Conservation (phyloP, 2,113 vertebrate genomes). For the Octodon degus region DNA sequence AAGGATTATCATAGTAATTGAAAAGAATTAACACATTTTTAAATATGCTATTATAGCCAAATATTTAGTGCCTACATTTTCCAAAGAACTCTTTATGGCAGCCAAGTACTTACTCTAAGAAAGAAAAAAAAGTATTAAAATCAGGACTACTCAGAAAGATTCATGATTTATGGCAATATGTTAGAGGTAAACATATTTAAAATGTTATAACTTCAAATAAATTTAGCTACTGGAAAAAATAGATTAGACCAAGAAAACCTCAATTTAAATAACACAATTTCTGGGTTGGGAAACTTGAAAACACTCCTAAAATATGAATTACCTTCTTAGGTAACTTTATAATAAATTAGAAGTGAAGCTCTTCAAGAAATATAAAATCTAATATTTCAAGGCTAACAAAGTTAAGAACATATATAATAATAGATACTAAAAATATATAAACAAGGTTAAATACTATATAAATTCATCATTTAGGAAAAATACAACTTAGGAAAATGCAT, state of each 20-base stretch:
- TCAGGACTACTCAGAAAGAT: neutral
- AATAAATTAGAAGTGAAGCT: constrained; percentile 32
- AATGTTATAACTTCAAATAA: constrained; percentile 36
- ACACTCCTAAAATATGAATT: neutral
- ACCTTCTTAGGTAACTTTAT: constrained; percentile 36
- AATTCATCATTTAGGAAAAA: constrained; percentile 30
- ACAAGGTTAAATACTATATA: neutral
- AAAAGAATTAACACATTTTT: constrained; percentile 56
- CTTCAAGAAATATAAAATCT: constrained; percentile 1
- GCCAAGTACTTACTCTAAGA: constrained; percentile 23
- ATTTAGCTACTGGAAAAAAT: constrained; percentile 15
- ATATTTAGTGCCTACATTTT: constrained; percentile 2
- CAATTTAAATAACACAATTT: neutral
- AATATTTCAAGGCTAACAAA: neutral
- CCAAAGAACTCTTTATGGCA: neutral
- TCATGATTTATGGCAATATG: neutral
- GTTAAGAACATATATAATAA: neutral
- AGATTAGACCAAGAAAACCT: constrained; percentile 30
- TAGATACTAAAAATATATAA: neutral
- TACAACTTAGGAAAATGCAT: neutral
- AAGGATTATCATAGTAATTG: neutral
- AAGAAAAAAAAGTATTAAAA: constrained; percentile 11
- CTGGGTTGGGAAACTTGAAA: neutral
- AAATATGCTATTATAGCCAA: neutral
- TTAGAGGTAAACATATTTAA: neutral